These are phyloP conservation scores for Aldrovandia affinis DNA, from an alignment of 2,797 vertebrate species.

Conservation along the genomic window DNA sequence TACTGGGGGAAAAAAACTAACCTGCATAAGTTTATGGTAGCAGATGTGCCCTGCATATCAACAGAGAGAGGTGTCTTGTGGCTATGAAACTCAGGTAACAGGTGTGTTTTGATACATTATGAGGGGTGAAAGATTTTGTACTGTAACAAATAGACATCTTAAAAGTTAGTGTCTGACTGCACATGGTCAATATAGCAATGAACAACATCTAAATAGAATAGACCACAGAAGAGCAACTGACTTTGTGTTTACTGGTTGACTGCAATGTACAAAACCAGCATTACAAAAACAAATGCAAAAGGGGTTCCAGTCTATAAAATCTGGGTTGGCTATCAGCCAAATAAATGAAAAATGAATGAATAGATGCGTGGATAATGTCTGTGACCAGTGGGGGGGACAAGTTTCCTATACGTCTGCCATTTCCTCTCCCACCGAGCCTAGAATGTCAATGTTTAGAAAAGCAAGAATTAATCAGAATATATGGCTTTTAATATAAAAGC, in stretches of 20 bases:
- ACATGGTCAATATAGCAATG: no score
- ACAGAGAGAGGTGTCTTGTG: neutral
- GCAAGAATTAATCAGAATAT: conserved; percentile 87
- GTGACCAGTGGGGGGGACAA: neutral
- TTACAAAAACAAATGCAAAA: neutral
- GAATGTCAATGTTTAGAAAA: conserved; percentile 56
- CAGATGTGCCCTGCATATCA: neutral
- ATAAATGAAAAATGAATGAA: neutral
- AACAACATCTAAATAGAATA: no score
- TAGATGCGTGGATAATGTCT: neutral
- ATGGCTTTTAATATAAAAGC: conserved; percentile 85
- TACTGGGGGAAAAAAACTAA: neutral
- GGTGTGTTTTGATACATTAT: neutral
- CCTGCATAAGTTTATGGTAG: neutral
- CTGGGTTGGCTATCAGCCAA: neutral
- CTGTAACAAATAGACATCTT: neutral
- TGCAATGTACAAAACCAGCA: neutral
- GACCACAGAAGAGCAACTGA: no score
- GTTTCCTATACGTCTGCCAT: neutral
- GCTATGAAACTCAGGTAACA: neutral
- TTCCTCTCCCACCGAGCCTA: conserved; percentile 35
- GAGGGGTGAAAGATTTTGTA: neutral
- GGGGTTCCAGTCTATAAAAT: neutral
- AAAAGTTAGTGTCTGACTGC: neutral
- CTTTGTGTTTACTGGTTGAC: no score